Percentiles rank a stretch among this genome's conserved stretches.
Evolutionary conservation across 2,113 vertebrate species (phyloP).

Genomic region (Eira barbara): DNA sequence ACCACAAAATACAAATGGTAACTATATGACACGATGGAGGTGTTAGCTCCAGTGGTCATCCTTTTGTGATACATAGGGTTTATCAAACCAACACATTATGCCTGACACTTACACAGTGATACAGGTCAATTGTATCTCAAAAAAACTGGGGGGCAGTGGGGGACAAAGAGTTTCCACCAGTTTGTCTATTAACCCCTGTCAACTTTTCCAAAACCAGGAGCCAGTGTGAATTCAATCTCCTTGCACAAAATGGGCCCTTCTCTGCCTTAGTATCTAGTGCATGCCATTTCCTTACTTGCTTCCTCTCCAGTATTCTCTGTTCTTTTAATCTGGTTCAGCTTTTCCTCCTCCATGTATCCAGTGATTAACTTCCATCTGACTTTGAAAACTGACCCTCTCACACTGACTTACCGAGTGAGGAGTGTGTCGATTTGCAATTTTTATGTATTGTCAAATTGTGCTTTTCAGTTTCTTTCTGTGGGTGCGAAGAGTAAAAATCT

Average conservation of each 20-base stretch:
- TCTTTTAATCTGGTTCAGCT: not conserved
- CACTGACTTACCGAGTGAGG: not conserved
- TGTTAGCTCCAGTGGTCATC: not conserved
- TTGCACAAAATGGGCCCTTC: not conserved
- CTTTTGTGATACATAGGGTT: not conserved
- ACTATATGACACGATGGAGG: not conserved
- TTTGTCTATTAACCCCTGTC: not conserved
- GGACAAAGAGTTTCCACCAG: not conserved
- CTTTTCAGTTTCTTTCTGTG: conserved; percentile 6
- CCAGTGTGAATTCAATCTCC: not conserved
- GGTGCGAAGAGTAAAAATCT: not conserved
- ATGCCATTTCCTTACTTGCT: not conserved
- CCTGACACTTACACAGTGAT: not conserved
- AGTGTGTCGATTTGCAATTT: not conserved
- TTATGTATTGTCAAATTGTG: not conserved
- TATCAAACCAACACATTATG: not conserved
- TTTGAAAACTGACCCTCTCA: not conserved
- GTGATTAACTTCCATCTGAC: not conserved
- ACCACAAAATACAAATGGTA: not conserved
- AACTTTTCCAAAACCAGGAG: not conserved
- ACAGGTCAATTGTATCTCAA: not conserved
- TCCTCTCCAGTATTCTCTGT: not conserved
- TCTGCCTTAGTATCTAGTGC: not conserved
- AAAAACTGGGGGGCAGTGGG: not conserved
- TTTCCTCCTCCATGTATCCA: not conserved